Percentiles rank a stretch among this genome's conserved stretches.
Conservation (phyloP, 2,888 invertebrate genomes). For the Drepanosiphum platanoidis region DNA sequence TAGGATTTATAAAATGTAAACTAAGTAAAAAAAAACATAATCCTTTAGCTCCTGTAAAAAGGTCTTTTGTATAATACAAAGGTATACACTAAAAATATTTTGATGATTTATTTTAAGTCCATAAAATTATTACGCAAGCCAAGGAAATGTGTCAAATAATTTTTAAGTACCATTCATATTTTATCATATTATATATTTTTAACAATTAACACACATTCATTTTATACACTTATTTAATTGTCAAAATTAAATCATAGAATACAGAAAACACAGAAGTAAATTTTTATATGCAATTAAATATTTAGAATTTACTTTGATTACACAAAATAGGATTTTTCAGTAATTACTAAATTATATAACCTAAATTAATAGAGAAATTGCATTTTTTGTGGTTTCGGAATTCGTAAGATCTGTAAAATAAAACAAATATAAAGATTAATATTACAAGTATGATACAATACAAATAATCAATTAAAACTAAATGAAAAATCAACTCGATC, state of each 20-base stretch:
- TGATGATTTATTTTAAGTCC: too few species aligned
- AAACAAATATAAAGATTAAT: conserved; percentile 17
- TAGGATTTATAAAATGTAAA: too few species aligned
- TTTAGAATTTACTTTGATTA: conserved; percentile 25
- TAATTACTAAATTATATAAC: conserved; percentile 15
- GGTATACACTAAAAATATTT: too few species aligned
- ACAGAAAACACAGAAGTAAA: conserved; percentile 32
- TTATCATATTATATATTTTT: background rate
- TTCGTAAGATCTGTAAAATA: conserved; percentile 52
- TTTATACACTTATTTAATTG: conserved; percentile 20
- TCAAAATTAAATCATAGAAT: conserved; percentile 18
- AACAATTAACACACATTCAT: background rate
- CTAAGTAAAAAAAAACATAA: too few species aligned
- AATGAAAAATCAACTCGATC: background rate
- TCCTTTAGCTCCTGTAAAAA: too few species aligned
- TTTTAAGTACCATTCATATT: background rate
- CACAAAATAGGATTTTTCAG: conserved; percentile 36
- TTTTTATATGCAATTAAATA: conserved; percentile 8
- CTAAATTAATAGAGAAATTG: conserved; percentile 47
- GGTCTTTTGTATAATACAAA: too few species aligned
- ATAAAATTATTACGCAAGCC: too few species aligned
- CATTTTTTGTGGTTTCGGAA: conserved; percentile 31
- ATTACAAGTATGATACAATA: background rate
- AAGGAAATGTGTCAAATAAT: background rate
- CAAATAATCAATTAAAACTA: background rate